A percentile compares a stretch with the other conserved stretches of the same genome.
Evolutionary conservation across 2,888 invertebrate genomes (phyloP).

Genomic region (Cephalotes varians): DNA sequence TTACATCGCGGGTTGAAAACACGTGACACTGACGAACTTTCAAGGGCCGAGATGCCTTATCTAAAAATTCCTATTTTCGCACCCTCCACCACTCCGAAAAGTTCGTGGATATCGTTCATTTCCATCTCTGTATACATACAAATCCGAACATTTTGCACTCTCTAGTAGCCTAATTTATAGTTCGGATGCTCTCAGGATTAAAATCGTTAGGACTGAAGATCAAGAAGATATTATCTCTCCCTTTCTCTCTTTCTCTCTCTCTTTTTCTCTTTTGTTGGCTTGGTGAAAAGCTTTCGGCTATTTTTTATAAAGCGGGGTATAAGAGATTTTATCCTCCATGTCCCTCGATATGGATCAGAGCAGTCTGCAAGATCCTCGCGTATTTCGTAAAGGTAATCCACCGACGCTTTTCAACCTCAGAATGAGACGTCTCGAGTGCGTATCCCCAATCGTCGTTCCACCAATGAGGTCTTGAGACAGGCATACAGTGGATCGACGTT

Average conservation of each 20-base stretch:
- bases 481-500: conserved; percentile 16
- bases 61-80: conserved; percentile 22
- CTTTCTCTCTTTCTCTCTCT: neutral
- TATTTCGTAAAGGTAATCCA: conserved; percentile 76
- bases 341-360: conserved; percentile 62
- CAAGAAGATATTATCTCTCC: conserved; percentile 31
- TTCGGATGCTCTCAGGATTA: conserved; percentile 30
- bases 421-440: conserved; percentile 73
- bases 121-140: conserved; percentile 50
- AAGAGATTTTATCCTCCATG: conserved; percentile 76
- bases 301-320: conserved; percentile 64
- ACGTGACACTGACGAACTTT: conserved; percentile 13
- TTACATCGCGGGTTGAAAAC: conserved; percentile 48
- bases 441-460: conserved; percentile 15
- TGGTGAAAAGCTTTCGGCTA: conserved; percentile 31
- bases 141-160: conserved; percentile 66
- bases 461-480: conserved; percentile 29
- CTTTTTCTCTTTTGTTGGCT: neutral
- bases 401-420: conserved; percentile 71
- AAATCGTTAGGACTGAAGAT: conserved; percentile 38
- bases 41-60: neutral
- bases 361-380: conserved; percentile 63
- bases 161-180: conserved; percentile 51
- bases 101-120: neutral
- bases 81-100: neutral